phyloP scores from a whole-genome alignment of 2,888 invertebrate genomes.

The Cerceris rybyensis region DNA sequence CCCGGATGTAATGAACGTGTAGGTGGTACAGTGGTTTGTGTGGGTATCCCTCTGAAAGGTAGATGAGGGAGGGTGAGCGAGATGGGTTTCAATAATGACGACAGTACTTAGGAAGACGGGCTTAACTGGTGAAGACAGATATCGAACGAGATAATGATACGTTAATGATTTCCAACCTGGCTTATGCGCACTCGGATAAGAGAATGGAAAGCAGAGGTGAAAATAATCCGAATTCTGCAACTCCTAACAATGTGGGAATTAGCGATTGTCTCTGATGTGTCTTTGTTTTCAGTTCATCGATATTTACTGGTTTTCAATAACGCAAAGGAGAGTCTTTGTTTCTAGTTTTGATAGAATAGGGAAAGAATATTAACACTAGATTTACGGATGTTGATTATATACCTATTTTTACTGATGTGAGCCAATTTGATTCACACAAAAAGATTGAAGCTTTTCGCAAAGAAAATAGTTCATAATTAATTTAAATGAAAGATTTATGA shows the following conservation, averaged over 20 bases:
- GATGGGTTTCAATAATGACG: slow-evolving; percentile 58
- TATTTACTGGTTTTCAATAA: slow-evolving; percentile 13
- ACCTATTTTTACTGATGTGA: too few relatives aligned
- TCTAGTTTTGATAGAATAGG: too few relatives aligned
- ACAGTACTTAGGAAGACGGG: slow-evolving; percentile 60
- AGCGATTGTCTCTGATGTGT: slow-evolving; percentile 45
- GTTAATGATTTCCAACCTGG: slow-evolving; percentile 73
- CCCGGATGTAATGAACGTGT: slow-evolving; percentile 62
- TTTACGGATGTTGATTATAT: too few relatives aligned
- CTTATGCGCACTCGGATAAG: slow-evolving; percentile 43
- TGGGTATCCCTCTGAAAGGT: slow-evolving; percentile 27
- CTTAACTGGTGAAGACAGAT: slow-evolving; percentile 64
- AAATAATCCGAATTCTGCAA: slow-evolving; percentile 62
- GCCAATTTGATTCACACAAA: too few relatives aligned
- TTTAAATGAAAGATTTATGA: too few relatives aligned
- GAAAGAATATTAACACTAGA: too few relatives aligned
- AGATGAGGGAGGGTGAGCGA: slow-evolving; percentile 22
- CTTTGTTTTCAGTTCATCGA: slow-evolving; percentile 39
- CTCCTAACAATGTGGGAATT: slow-evolving; percentile 66
- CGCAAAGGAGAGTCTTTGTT: too few relatives aligned
- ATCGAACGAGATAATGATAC: slow-evolving; percentile 77
- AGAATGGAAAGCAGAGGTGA: slow-evolving; percentile 50
- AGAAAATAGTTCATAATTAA: too few relatives aligned
- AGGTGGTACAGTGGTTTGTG: slow-evolving; percentile 34
- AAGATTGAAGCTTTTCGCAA: too few relatives aligned